Evolutionary conservation across 2,113 vertebrate species (phyloP).

Genomic region (Anguilla rostrata): DNA sequence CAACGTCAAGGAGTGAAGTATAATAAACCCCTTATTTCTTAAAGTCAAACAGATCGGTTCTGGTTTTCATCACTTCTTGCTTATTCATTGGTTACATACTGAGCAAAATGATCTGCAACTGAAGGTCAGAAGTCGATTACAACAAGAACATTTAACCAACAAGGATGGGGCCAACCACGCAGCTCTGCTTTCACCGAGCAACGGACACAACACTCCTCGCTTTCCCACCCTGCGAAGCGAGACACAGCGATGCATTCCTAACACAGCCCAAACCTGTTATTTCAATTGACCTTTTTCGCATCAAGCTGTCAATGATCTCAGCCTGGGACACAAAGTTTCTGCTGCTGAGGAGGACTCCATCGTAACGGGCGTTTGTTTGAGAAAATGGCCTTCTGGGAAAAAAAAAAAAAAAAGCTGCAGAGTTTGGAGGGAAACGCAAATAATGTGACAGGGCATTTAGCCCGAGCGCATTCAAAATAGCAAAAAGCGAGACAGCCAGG

Average conservation of each 20-base stretch:
- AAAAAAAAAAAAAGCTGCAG: slow-evolving; percentile 29
- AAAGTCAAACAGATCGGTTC: background rate
- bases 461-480: slow-evolving; percentile 67
- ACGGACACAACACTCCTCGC: slow-evolving; percentile 59
- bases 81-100: background rate
- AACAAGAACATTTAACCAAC: slow-evolving; percentile 75
- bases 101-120: background rate
- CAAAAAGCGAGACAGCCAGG: slow-evolving; percentile 70
- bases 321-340: slow-evolving; percentile 67
- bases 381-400: slow-evolving; percentile 60
- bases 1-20: background rate
- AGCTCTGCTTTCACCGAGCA: slow-evolving; percentile 45
- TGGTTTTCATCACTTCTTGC: background rate
- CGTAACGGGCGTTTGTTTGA: slow-evolving; percentile 74
- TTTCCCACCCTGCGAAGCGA: slow-evolving; percentile 52
- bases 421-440: slow-evolving; percentile 57
- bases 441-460: slow-evolving; percentile 75
- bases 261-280: slow-evolving; percentile 80
- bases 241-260: slow-evolving; percentile 73
- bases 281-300: slow-evolving; percentile 82
- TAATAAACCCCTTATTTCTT: background rate
- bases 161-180: slow-evolving; percentile 11
- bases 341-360: slow-evolving; percentile 67
- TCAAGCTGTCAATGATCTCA: slow-evolving; percentile 84
- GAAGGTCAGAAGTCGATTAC: slow-evolving; percentile 70